Evolutionary conservation across 2,113 vertebrate species (phyloP).

Genomic region (Smithornis capensis): DNA sequence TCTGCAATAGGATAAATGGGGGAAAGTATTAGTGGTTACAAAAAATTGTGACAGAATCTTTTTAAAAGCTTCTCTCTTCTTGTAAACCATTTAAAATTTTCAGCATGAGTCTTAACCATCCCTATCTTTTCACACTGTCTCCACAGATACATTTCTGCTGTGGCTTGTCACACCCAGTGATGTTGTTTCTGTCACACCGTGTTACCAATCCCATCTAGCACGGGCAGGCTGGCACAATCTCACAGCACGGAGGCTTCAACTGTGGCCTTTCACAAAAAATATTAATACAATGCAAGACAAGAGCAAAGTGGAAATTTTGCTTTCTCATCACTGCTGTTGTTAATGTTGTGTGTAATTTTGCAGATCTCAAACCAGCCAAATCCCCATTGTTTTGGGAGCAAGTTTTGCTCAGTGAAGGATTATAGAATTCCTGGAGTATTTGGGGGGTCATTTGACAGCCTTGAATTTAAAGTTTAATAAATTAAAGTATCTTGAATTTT

Average conservation of each 20-base stretch:
- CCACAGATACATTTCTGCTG: not conserved
- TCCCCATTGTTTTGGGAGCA: not conserved
- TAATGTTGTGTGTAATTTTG: rapidly evolving
- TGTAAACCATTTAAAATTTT: not conserved
- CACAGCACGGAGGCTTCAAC: not conserved
- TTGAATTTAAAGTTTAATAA: not conserved
- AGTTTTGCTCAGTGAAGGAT: not conserved
- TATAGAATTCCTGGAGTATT: not conserved
- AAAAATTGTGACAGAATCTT: not conserved
- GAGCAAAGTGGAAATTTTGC: not conserved
- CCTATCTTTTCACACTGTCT: not conserved
- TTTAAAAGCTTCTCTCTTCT: not conserved
- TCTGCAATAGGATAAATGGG: not conserved
- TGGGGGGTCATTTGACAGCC: not conserved
- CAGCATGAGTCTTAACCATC: not conserved
- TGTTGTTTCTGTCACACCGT: not conserved
- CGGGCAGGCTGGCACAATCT: not conserved
- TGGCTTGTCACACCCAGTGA: not conserved
- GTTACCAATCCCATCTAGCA: not conserved
- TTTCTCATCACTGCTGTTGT: not conserved
- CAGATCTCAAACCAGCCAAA: not conserved
- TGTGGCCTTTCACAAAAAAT: not conserved
- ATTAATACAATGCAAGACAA: not conserved
- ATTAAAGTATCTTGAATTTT: not conserved
- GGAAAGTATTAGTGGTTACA: not conserved